Evolutionary conservation across 1,140 invertebrate genomes (phyloP), one percentile per base, ranked within the genome.

Genomic region (Sitodiplosis mosellana): DNA sequence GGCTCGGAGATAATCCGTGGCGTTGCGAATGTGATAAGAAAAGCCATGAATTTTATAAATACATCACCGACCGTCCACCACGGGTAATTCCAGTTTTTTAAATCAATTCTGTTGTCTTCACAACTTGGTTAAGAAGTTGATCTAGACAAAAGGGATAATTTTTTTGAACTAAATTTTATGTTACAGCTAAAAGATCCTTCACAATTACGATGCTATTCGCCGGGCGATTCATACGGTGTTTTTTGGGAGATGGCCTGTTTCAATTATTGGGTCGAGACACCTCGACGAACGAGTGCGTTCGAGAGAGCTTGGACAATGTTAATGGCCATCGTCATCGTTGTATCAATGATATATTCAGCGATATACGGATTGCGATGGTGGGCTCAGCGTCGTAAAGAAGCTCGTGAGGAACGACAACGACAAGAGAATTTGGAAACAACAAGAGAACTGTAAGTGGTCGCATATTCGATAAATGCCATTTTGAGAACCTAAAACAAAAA

Each of bases 1-100:
- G 68, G 56, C 52, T 83, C 38, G 65, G 70, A 11, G 76, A 81
- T 46, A 84, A 84, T 64, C 78, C 77, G 49, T 84, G 80, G 80
- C 62, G 73, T 48, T 83, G 81, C 56, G 74, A 81, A 48, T 83
- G 80, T 51, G 52, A 55, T 5, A 48, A 54, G 0, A 64, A 74
- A 37, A 67, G 81, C 51, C 67, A 69, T 48, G 59, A 69, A 19
- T 72, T 75, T 52, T 80, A 73, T 49, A 63, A 70, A 42, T 81
- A 64, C 57, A 55, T 82, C 10, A 74, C 68, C 0, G 56, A 68
- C 19, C 65, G 70, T 48, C 69, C 73, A n/a, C 61, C 67, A n/a
- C 75, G 74, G 58, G 70, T 73, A 46, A 48, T 14, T 0, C 45
- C 51, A 43, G 15, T 43, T 5, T 42, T 10, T 8, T 15, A n/a